Evolutionary conservation across 2,888 invertebrate genomes (phyloP).

Genomic region (Pilophorus perplexus): DNA sequence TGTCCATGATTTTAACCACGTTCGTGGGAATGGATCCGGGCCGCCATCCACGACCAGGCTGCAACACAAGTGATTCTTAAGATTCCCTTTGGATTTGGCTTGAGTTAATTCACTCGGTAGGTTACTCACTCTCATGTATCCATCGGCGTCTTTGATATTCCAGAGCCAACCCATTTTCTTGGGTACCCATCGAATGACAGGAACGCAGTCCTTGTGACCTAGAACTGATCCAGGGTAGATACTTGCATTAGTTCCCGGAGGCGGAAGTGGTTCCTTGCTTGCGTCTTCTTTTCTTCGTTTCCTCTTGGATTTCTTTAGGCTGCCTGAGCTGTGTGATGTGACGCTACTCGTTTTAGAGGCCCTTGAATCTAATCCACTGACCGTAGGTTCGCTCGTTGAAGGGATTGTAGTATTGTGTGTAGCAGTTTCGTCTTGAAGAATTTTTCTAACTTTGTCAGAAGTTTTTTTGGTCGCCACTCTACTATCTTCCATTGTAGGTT

Average conservation of each 20-base stretch:
- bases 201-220: constrained; percentile 45
- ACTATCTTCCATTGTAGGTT: not conserved
- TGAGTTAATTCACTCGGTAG: no score
- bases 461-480: not conserved
- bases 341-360: no score
- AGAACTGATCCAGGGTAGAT: constrained; percentile 46
- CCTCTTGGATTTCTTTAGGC: not conserved
- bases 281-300: not conserved
- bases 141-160: constrained; percentile 43
- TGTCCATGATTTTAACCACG: constrained; percentile 32
- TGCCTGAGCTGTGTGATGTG: no score
- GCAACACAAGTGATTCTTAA: no score
- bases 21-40: constrained; percentile 42
- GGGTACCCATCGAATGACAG: constrained; percentile 41
- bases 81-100: no score
- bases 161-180: constrained; percentile 47
- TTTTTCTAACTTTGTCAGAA: not conserved
- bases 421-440: not conserved
- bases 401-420: not conserved
- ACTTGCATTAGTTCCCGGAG: constrained; percentile 18
- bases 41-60: constrained; percentile 44
- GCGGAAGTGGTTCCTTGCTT: not conserved
- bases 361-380: no score
- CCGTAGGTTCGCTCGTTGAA: no score
- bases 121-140: constrained; percentile 44